A percentile compares a stretch with the other conserved stretches of the same genome.
Evolutionary conservation across 2,888 invertebrate species (phyloP).

Genomic region (Syrphus vitripennis): DNA sequence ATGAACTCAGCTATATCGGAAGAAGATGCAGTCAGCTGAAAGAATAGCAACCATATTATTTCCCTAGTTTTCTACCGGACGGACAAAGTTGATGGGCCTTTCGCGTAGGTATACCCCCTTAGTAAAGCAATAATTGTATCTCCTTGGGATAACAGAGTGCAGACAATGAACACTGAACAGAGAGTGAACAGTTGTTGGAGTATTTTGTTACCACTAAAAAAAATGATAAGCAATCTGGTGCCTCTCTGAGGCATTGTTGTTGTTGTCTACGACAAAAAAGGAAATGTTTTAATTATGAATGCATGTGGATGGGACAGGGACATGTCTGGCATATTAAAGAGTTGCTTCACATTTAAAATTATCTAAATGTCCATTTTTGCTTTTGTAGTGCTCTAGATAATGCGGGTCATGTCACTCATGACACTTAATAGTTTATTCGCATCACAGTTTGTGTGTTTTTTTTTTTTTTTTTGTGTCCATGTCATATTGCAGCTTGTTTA

Average conservation of each 20-base stretch:
- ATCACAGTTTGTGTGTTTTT: background rate
- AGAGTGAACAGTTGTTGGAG: constrained; percentile 44
- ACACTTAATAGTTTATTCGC: no score
- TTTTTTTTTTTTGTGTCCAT: no score
- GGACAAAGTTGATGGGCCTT: background rate
- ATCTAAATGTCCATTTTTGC: background rate
- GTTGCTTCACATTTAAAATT: background rate
- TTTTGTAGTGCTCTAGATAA: background rate
- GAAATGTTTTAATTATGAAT: constrained; percentile 9
- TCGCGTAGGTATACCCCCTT: background rate
- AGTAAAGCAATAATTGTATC: constrained; percentile 42
- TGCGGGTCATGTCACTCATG: background rate
- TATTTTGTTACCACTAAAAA: constrained; percentile 5
- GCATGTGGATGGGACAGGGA: background rate
- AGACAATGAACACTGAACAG: constrained; percentile 57
- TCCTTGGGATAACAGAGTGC: constrained; percentile 20
- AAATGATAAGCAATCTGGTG: constrained; percentile 3
- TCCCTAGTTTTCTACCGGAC: background rate
- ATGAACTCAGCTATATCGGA: constrained; percentile 17
- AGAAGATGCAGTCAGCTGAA: constrained; percentile 33
- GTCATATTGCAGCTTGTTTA: no score
- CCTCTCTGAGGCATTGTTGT: background rate
- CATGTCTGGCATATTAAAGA: background rate
- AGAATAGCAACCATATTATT: constrained; percentile 32
- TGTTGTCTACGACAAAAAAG: background rate